Conservation (phyloP, 2,888 invertebrate species). For the Elegia similella region DNA sequence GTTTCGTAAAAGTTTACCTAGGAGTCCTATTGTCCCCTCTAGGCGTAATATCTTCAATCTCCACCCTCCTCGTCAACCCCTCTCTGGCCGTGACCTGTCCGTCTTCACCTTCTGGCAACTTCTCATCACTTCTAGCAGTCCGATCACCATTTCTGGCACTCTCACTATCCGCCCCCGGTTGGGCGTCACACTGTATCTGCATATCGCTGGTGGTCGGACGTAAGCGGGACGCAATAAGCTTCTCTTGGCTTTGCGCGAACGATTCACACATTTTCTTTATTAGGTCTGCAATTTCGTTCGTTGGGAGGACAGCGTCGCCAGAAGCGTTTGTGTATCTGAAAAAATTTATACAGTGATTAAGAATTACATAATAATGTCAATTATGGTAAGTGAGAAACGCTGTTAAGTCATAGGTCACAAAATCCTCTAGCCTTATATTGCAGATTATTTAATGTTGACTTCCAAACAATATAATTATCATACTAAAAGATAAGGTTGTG, state of each 20-base stretch:
- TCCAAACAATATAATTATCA: too few species aligned
- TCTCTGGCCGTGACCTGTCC: not conserved
- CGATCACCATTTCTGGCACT: not conserved
- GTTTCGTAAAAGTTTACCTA: not conserved
- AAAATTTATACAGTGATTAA: not conserved
- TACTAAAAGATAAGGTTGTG: too few species aligned
- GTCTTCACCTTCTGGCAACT: not conserved
- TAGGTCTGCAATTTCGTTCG: slow-evolving; percentile 61
- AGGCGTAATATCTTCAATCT: slow-evolving; percentile 26
- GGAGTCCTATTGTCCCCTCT: not conserved
- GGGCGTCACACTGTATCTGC: slow-evolving; percentile 60
- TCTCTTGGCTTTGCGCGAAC: slow-evolving; percentile 59
- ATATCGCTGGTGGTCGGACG: slow-evolving; percentile 52
- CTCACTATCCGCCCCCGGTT: not conserved
- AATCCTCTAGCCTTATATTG: too few species aligned
- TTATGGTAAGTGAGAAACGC: too few species aligned
- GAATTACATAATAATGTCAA: too few species aligned
- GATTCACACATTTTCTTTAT: slow-evolving; percentile 71
- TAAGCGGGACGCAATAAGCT: slow-evolving; percentile 37
- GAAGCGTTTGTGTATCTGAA: slow-evolving; percentile 63
- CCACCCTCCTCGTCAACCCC: slow-evolving; percentile 17
- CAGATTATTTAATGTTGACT: too few species aligned
- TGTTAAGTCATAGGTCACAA: too few species aligned
- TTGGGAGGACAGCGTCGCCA: slow-evolving; percentile 57
- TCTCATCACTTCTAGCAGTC: not conserved